Base-by-base conservation (phyloP, 2,888 invertebrate species). In the Acleris emargana region DNA sequence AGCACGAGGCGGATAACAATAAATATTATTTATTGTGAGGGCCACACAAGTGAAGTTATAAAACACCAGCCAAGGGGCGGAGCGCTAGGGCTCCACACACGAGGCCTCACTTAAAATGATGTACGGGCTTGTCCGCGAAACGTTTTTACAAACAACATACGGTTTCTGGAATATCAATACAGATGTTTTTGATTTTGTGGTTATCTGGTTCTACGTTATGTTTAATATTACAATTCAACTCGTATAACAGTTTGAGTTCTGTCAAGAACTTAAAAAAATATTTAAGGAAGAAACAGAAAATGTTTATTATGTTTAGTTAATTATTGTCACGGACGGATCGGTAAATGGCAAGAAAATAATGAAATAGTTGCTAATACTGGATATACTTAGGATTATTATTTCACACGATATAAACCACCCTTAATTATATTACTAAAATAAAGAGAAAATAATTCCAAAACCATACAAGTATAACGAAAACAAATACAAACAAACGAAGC, bases 1-100 rank as follows among this genome's bases (percentile, higher is more conserved):
- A 38, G 38, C 38, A 13, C 13, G 38, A 38, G 38, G 38, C 38
- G 13, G 38, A 3, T 38, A 13, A 3, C 38, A 38, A 38, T 38
- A 38, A 38, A 38, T 38, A 38, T 28, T 9, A 25, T 25, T 25
- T 43, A 45, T 57, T 66, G 66, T 61, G 47, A 73, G 49, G 79
- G 72, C 80, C 80, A 80, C 80, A 81, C 80, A 80, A 77, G 77
- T 77, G 72, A 79, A 76, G 76, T 73, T 74, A 73, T 77, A 79
- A 79, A 78, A 70, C 71, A 73, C 67, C 38, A 38, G 38, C 63
- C 57, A 51, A 66, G 60, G 75, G 81, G 82, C 76, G 76, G 77
- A 76, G 76, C 74, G 51, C 75, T 68, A 67, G 74, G 69, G 74
- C 73, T 75, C 77, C 59, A 79, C 79, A 74, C 72, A 69, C 16